Conservation (phyloP, 2,888 invertebrate species). For the Hoplodrina ambigua region DNA sequence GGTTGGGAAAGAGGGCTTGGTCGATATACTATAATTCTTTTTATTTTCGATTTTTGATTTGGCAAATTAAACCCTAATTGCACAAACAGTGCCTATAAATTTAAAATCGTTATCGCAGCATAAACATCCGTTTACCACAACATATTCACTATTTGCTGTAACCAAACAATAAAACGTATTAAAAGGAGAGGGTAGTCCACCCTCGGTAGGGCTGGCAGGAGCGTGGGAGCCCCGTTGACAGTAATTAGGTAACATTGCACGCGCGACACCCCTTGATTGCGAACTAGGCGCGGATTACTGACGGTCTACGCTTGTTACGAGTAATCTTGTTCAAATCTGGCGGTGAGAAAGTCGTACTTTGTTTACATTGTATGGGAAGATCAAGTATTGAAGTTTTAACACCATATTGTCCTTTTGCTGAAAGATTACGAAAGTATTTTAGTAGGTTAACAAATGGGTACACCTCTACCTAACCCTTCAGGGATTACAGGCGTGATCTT, state of each 20-base stretch:
- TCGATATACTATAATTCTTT: too few species aligned
- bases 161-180: slow-evolving; percentile 73
- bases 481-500: too few species aligned
- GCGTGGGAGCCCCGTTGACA: slow-evolving; percentile 82
- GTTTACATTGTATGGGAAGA: slow-evolving; percentile 9
- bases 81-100: slow-evolving; percentile 6
- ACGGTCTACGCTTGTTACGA: slow-evolving; percentile 59
- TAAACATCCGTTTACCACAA: slow-evolving; percentile 67
- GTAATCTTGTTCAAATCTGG: slow-evolving; percentile 50
- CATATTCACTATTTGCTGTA: slow-evolving; percentile 75
- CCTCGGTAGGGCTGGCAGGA: slow-evolving; percentile 55
- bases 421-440: not conserved
- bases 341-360: slow-evolving; percentile 25
- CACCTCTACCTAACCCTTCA: too few species aligned
- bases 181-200: slow-evolving; percentile 66
- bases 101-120: slow-evolving; percentile 42
- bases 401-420: too few species aligned
- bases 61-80: slow-evolving; percentile 2
- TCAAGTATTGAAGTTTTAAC: not conserved
- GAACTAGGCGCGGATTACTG: slow-evolving; percentile 57
- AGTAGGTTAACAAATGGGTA: too few species aligned
- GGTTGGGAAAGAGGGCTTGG: too few species aligned
- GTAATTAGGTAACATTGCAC: slow-evolving; percentile 81
- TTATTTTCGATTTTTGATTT: too few species aligned
- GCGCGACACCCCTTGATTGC: slow-evolving; percentile 65